phyloP scores from a whole-genome alignment of 2,888 invertebrate genomes.

The Apamea anceps region DNA sequence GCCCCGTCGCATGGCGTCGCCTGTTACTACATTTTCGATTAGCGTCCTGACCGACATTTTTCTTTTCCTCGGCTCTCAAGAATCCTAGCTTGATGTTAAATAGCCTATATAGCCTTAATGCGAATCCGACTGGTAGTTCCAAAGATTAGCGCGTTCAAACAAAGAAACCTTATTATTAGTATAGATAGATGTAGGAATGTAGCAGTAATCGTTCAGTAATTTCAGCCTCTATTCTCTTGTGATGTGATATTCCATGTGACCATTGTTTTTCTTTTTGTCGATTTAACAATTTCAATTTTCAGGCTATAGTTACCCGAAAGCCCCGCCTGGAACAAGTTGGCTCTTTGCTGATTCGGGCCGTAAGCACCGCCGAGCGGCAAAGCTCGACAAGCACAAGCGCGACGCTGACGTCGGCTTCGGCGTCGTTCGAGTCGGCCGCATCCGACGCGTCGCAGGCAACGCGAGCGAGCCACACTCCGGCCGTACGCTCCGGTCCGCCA shows the following conservation, averaged over 20 bases:
- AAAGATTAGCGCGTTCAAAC: background rate
- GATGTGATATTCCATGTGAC: background rate
- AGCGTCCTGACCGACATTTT: background rate
- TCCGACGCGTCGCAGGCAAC: slow-evolving; percentile 70
- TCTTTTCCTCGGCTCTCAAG: background rate
- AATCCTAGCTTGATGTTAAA: background rate
- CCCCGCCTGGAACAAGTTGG: slow-evolving; percentile 71
- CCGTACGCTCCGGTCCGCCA: slow-evolving; percentile 95
- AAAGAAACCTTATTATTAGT: background rate
- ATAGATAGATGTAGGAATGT: background rate
- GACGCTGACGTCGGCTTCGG: slow-evolving; percentile 57
- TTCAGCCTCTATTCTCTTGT: background rate
- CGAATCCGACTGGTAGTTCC: background rate
- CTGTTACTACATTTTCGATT: no score
- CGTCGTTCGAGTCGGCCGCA: slow-evolving; percentile 63
- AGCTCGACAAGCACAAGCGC: slow-evolving; percentile 65
- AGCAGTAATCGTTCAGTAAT: background rate
- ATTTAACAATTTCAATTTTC: background rate
- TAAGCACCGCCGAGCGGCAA: slow-evolving; percentile 73
- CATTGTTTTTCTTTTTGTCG: background rate
- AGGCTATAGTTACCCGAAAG: slow-evolving; percentile 63
- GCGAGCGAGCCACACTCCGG: slow-evolving; percentile 96
- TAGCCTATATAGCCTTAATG: background rate
- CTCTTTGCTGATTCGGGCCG: slow-evolving; percentile 78
- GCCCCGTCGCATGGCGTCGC: no score